A percentile compares a stretch with the other conserved stretches of the same genome.
phyloP scores from a whole-genome alignment of 2,113 vertebrate species.

The Mola mola region DNA sequence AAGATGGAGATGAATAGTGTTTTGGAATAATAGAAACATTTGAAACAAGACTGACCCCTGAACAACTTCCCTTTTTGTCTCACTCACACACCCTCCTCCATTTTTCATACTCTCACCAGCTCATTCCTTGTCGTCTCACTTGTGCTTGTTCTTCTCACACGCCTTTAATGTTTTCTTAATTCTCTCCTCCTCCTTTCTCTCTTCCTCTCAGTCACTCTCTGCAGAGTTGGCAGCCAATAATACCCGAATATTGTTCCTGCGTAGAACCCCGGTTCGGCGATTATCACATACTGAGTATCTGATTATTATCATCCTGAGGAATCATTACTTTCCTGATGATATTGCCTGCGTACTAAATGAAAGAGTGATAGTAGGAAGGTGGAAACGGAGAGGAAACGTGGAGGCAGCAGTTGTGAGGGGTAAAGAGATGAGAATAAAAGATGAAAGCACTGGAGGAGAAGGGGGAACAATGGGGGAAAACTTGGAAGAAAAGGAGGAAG shows the following conservation, averaged over 20 bases:
- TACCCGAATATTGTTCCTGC: conserved; percentile 28
- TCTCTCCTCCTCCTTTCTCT: not conserved
- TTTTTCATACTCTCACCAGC: not conserved
- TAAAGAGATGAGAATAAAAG: conserved; percentile 37
- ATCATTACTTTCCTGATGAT: conserved; percentile 58
- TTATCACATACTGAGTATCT: conserved; percentile 51
- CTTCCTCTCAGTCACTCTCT: conserved; percentile 15
- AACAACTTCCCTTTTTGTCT: conserved; percentile 41
- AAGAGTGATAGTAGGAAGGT: not conserved
- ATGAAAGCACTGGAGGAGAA: conserved; percentile 20
- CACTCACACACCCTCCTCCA: conserved; percentile 4
- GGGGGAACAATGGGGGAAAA: not conserved
- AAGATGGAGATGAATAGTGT: conserved; percentile 19
- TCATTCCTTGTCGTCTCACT: conserved; percentile 12
- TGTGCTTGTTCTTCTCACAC: not conserved
- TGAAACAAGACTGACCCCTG: conserved; percentile 42
- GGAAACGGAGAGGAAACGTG: not conserved
- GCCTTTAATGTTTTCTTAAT: not conserved
- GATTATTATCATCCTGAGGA: conserved; percentile 44
- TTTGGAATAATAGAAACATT: conserved; percentile 34
- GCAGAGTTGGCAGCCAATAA: conserved; percentile 33
- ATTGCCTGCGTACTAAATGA: conserved; percentile 24
- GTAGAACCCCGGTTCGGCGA: conserved; percentile 33
- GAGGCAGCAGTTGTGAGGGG: not conserved
- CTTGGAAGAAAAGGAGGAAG: not conserved